phyloP scores from a whole-genome alignment of 2,797 vertebrate genomes.

The Silurus lanzhouensis region DNA sequence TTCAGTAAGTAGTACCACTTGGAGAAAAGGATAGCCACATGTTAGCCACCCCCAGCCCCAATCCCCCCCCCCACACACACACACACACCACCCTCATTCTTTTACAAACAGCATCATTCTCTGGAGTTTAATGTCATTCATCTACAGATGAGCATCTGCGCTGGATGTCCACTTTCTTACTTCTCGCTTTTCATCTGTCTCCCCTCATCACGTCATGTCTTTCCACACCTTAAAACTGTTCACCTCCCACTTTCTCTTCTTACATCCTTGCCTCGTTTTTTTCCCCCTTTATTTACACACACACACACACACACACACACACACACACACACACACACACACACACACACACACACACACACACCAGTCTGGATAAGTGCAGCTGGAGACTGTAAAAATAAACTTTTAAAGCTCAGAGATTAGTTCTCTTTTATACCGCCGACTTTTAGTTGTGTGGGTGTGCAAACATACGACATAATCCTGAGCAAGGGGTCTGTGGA shows the following conservation, averaged over 20 bases:
- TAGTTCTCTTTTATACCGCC: conserved; percentile 69
- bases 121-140: conserved; percentile 15
- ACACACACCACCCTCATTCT: background rate
- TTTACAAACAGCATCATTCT: conserved; percentile 26
- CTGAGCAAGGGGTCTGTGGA: conserved; percentile 27
- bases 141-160: conserved; percentile 28
- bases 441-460: conserved; percentile 57
- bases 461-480: conserved; percentile 61
- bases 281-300: conserved; percentile 37
- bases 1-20: conserved; percentile 27
- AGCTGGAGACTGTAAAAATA: conserved; percentile 81
- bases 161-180: conserved; percentile 34
- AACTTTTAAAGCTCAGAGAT: conserved; percentile 73
- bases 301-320: conserved; percentile 43
- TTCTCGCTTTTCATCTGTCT: conserved; percentile 40
- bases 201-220: conserved; percentile 35
- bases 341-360: conserved; percentile 12
- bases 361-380: conserved; percentile 60
- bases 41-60: background rate
- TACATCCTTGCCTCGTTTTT: conserved; percentile 37
- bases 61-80: no score
- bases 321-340: conserved; percentile 22
- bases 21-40: conserved; percentile 31
- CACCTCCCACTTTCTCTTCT: conserved; percentile 40
- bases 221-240: conserved; percentile 34